Conservation (phyloP, 2,888 invertebrate species). For the Xestobium rufovillosum region DNA sequence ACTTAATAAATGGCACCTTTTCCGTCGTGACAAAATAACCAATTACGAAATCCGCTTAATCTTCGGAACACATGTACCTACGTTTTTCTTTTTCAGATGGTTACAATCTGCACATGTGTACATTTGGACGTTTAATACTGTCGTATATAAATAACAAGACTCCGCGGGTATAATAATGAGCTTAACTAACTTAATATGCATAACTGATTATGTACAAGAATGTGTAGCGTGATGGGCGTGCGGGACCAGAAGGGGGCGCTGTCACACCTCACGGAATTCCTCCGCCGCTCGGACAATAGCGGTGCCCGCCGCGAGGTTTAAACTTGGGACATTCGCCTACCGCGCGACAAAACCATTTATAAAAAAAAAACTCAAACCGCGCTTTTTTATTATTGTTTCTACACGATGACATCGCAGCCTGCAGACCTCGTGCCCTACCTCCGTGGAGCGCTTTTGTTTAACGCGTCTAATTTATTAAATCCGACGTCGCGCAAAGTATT, state of each 20-base stretch:
- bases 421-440: too few species aligned
- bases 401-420: conserved; percentile 11
- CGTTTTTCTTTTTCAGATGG: background rate
- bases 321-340: conserved; percentile 29
- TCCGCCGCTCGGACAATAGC: conserved; percentile 29
- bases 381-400: conserved; percentile 23
- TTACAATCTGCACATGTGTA: conserved; percentile 16
- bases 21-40: conserved; percentile 1
- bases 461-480: too few species aligned
- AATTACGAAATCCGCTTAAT: conserved; percentile 1
- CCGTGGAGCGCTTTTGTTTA: too few species aligned
- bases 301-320: conserved; percentile 28
- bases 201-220: conserved; percentile 42
- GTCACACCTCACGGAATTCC: conserved; percentile 32
- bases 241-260: conserved; percentile 16
- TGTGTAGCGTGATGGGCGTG: conserved; percentile 26
- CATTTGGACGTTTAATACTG: conserved; percentile 33
- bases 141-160: conserved; percentile 40
- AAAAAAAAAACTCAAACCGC: conserved; percentile 21
- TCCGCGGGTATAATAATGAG: conserved; percentile 43
- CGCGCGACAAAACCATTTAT: conserved; percentile 32
- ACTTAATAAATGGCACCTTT: too few species aligned
- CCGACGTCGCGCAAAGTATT: too few species aligned
- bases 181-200: conserved; percentile 44
- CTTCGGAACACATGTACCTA: conserved; percentile 1